Conservation (phyloP, 2,113 vertebrate genomes). For the Bucco capensis region DNA sequence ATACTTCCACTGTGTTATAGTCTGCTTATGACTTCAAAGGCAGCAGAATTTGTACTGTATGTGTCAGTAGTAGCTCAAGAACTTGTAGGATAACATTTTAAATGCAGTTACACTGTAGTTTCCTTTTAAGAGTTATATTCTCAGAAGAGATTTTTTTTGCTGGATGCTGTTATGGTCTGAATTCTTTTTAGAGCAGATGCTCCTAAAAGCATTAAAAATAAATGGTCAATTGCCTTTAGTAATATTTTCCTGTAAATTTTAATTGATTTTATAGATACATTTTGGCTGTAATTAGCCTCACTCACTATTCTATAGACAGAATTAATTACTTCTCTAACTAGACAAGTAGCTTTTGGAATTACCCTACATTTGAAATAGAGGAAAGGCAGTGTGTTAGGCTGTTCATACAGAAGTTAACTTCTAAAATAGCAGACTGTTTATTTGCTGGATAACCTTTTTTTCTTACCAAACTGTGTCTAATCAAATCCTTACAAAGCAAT, state of each 20-base stretch:
- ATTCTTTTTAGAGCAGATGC: background rate
- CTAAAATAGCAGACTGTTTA: slow-evolving; percentile 25
- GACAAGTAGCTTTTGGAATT: background rate
- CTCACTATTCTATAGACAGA: background rate
- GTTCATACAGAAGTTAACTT: slow-evolving; percentile 5
- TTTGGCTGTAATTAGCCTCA: background rate
- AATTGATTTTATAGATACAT: background rate
- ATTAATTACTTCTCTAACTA: slow-evolving; percentile 26
- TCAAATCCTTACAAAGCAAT: slow-evolving; percentile 64
- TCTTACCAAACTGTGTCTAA: slow-evolving; percentile 62
- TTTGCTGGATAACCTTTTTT: background rate
- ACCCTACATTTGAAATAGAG: background rate
- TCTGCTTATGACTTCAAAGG: background rate
- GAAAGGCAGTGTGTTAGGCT: background rate
- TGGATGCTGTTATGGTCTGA: background rate
- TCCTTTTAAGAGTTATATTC: background rate
- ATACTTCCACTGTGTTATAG: background rate
- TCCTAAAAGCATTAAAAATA: background rate
- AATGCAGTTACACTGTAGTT: background rate
- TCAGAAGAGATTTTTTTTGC: background rate
- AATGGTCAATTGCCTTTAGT: background rate
- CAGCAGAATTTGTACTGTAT: background rate
- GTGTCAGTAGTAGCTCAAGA: background rate
- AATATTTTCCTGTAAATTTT: background rate
- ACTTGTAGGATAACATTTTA: background rate